Conservation (phyloP, 2,888 invertebrate genomes). For the Scaptomyza reducta region DNA sequence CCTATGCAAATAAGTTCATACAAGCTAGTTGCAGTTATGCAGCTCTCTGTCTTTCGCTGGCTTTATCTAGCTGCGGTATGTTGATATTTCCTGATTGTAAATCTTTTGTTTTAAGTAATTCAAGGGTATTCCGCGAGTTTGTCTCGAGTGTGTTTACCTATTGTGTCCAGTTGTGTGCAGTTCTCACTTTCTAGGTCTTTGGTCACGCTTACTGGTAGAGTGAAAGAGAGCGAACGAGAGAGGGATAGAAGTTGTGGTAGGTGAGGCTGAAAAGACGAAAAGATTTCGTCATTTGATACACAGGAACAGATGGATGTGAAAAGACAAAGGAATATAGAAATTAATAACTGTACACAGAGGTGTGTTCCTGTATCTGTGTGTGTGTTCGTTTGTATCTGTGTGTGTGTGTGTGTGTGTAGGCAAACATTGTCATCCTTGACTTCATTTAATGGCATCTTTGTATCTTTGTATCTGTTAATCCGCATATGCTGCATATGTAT, state of each 20-base stretch:
- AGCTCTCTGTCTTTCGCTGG: not conserved
- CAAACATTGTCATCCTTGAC: conserved; percentile 81
- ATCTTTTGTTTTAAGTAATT: conserved; percentile 29
- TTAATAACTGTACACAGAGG: conserved; percentile 57
- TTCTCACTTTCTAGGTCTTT: conserved; percentile 69
- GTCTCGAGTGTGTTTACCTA: too few relatives aligned
- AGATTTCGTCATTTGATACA: conserved; percentile 52
- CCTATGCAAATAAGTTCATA: too few relatives aligned
- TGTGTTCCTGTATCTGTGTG: conserved; percentile 9
- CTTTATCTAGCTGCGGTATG: conserved; percentile 8
- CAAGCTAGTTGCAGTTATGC: not conserved
- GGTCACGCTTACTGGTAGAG: conserved; percentile 64
- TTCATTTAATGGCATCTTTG: conserved; percentile 70
- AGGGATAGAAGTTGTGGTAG: conserved; percentile 1
- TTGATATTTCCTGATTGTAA: conserved; percentile 41
- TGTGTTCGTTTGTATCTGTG: conserved; percentile 13
- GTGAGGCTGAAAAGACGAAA: conserved; percentile 13
- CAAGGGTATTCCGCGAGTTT: conserved; percentile 1
- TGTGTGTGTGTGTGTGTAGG: conserved; percentile 17
- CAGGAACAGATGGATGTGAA: conserved; percentile 38
- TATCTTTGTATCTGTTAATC: conserved; percentile 14
- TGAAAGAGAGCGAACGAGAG: not conserved
- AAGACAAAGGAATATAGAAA: conserved; percentile 56
- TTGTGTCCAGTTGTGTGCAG: conserved; percentile 2
- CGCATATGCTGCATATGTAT: conserved; percentile 13